These are phyloP conservation scores for Bovichtus diacanthus DNA, from an alignment of 2,797 vertebrate species.

Conservation along the genomic window DNA sequence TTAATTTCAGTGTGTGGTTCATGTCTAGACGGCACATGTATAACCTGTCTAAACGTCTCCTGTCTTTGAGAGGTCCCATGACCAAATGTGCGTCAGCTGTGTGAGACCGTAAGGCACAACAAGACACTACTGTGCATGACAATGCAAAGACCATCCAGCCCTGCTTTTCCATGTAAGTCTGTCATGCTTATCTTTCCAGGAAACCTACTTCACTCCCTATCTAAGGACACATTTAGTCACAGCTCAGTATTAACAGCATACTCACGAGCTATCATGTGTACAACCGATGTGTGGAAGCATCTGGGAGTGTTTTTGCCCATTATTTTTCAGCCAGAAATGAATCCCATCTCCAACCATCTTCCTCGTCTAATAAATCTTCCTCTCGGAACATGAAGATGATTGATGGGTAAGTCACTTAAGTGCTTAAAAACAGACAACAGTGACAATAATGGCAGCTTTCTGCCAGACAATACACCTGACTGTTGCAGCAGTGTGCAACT, in stretches of 20 bases:
- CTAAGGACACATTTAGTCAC: conserved; percentile 58
- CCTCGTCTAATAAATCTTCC: conserved; percentile 77
- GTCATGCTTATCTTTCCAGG: conserved; percentile 16
- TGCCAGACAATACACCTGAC: conserved; percentile 64
- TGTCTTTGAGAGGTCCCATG: conserved; percentile 44
- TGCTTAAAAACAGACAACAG: conserved; percentile 54
- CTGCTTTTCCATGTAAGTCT: conserved; percentile 29
- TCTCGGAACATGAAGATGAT: conserved; percentile 75
- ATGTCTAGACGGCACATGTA: conserved; percentile 6
- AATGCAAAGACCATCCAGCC: conserved; percentile 29
- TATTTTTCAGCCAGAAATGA: conserved; percentile 65
- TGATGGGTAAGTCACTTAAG: conserved; percentile 75
- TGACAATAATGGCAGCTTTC: conserved; percentile 65
- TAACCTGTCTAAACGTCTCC: conserved; percentile 56
- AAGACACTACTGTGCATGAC: conserved; percentile 16
- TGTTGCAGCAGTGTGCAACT: conserved; percentile 45
- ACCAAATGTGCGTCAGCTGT: conserved; percentile 39
- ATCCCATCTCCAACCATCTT: conserved; percentile 75
- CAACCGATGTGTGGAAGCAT: conserved; percentile 41
- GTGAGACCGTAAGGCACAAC: conserved; percentile 21
- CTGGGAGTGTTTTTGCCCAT: conserved; percentile 40
- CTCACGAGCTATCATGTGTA: conserved; percentile 16
- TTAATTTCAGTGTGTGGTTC: conserved; percentile 56
- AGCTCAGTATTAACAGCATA: conserved; percentile 51
- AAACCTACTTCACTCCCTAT: conserved; percentile 26